A percentile compares a stretch with the other conserved stretches of the same genome.
Conservation (phyloP, 1,140 invertebrate species). For the Drosophila rufa region DNA sequence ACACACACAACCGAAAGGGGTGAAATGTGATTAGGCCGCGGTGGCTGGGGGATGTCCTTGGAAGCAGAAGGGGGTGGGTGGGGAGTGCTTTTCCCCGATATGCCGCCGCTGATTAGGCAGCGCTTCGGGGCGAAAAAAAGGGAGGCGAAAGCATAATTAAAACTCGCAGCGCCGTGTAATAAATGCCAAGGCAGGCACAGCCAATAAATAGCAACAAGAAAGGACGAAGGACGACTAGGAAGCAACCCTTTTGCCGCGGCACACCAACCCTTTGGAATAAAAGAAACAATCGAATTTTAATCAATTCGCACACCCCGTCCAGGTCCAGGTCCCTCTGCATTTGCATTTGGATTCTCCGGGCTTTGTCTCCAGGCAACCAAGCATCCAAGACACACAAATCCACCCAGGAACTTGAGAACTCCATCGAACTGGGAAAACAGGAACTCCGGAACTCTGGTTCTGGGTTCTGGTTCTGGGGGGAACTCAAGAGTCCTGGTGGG, state of each 20-base stretch:
- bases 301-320: slow-evolving; percentile 74
- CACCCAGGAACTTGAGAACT: slow-evolving; percentile 5
- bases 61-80: not conserved
- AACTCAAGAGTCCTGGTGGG: slow-evolving; percentile 9
- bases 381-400: slow-evolving; percentile 23
- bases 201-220: slow-evolving; percentile 77
- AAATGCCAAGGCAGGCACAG: slow-evolving; percentile 81
- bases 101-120: slow-evolving; percentile 77
- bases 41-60: slow-evolving; percentile 16
- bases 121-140: slow-evolving; percentile 48
- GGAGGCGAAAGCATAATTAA: slow-evolving; percentile 65
- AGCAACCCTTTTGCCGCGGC: slow-evolving; percentile 62
- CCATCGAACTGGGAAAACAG: not conserved
- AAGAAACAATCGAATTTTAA: slow-evolving; percentile 85
- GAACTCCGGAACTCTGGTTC: not conserved
- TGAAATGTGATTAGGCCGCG: slow-evolving; percentile 74
- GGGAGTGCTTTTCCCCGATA: slow-evolving; percentile 50
- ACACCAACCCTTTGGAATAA: slow-evolving; percentile 55
- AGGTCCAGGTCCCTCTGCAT: slow-evolving; percentile 45
- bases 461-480: not conserved
- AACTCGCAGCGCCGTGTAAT: slow-evolving; percentile 78
- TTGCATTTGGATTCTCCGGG: slow-evolving; percentile 55
- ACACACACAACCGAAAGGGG: slow-evolving; percentile 59
- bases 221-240: slow-evolving; percentile 38
- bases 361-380: slow-evolving; percentile 66